Percentiles rank a stretch among this genome's conserved stretches.
Conservation (phyloP, 2,113 vertebrate genomes). For the Leptobrachium ailaonicum region DNA sequence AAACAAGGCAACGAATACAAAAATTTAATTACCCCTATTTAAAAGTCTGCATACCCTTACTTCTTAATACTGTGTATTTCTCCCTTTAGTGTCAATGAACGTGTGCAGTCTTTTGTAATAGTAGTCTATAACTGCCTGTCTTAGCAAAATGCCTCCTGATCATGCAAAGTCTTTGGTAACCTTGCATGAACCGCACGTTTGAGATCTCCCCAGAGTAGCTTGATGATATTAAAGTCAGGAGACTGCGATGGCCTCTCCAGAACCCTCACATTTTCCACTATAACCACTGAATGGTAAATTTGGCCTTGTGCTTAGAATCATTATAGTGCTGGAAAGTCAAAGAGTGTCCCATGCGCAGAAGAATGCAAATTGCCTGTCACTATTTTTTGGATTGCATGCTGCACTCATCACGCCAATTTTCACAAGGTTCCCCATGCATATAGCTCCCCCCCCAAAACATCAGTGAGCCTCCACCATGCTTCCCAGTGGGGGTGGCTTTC, state of each 20-base stretch:
- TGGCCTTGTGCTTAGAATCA: conserved; percentile 3
- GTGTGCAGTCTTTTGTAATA: neutral
- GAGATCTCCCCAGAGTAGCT: neutral
- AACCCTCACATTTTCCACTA: conserved; percentile 9
- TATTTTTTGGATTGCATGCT: neutral
- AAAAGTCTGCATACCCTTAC: neutral
- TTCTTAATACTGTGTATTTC: neutral
- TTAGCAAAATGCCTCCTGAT: neutral
- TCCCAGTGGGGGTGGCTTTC: neutral
- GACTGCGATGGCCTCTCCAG: conserved; percentile 4
- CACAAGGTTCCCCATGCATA: neutral
- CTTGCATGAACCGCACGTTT: neutral
- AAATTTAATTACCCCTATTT: neutral
- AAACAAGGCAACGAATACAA: neutral
- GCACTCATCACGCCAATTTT: conserved; percentile 2
- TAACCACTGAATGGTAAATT: conserved; percentile 5
- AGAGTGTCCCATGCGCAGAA: neutral
- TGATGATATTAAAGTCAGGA: conserved; percentile 13
- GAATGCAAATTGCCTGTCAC: neutral
- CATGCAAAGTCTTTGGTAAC: neutral
- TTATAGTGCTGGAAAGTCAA: neutral
- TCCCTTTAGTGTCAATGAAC: neutral
- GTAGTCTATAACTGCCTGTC: too few species aligned
- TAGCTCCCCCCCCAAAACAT: conserved; percentile 4
- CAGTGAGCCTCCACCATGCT: conserved; percentile 5